phyloP scores from a whole-genome alignment of 2,113 vertebrate genomes.

The Rhinoderma darwinii region DNA sequence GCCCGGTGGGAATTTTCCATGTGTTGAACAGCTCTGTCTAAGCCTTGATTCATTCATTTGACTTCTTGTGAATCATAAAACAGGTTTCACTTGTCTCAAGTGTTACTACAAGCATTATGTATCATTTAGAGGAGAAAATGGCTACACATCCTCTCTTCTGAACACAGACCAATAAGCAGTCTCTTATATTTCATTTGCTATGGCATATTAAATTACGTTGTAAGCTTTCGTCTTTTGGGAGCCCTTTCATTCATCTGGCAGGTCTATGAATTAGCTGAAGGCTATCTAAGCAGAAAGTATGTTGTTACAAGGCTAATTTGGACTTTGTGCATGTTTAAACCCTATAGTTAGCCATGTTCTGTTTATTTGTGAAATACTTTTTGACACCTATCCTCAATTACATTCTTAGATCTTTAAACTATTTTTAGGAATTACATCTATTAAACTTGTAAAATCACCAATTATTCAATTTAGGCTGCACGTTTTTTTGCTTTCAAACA shows the following conservation, averaged over 20 bases:
- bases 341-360: slow-evolving; percentile 73
- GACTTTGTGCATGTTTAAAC: slow-evolving; percentile 71
- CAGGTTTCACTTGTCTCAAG: slow-evolving; percentile 75
- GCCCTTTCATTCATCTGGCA: slow-evolving; percentile 66
- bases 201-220: slow-evolving; percentile 76
- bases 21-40: slow-evolving; percentile 70
- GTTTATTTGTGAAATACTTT: slow-evolving; percentile 85
- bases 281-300: slow-evolving; percentile 67
- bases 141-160: slow-evolving; percentile 69
- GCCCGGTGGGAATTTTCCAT: slow-evolving; percentile 77
- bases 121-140: slow-evolving; percentile 78
- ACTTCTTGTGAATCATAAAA: slow-evolving; percentile 79
- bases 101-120: slow-evolving; percentile 72
- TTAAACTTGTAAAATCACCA: slow-evolving; percentile 61
- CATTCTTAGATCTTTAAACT: slow-evolving; percentile 66
- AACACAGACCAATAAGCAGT: slow-evolving; percentile 72
- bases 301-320: slow-evolving; percentile 79
- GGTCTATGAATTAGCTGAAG: slow-evolving; percentile 72
- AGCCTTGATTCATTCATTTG: slow-evolving; percentile 78
- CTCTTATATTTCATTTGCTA: slow-evolving; percentile 78
- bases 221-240: slow-evolving; percentile 77
- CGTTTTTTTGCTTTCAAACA: background rate
- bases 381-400: slow-evolving; percentile 82
- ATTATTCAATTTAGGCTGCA: slow-evolving; percentile 49
- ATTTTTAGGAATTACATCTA: slow-evolving; percentile 63